Conservation (phyloP, 1,140 invertebrate genomes). For the Conus betulinus region DNA sequence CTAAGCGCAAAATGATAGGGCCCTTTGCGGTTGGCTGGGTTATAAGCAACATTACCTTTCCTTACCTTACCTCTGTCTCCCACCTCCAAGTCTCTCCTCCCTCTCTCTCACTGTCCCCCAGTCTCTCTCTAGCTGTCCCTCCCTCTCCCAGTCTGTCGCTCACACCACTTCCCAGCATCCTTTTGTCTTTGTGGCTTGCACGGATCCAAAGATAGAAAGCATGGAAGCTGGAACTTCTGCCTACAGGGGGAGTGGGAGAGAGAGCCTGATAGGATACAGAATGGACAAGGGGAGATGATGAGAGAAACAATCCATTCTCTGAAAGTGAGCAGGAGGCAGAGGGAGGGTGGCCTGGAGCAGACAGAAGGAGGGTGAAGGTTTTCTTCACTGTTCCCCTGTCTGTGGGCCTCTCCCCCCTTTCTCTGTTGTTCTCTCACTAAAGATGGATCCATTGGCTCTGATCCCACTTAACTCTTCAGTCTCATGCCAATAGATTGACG, state of each 20-base stretch:
- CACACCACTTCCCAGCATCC: too few species aligned
- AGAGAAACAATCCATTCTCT: slow-evolving; percentile 5
- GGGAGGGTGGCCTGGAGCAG: background rate
- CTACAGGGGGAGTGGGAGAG: background rate
- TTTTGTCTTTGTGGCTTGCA: too few species aligned
- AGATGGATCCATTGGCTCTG: slow-evolving; percentile 8
- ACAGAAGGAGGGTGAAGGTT: background rate
- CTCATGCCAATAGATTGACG: too few species aligned
- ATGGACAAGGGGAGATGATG: background rate
- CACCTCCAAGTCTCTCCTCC: too few species aligned
- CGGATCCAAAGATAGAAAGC: too few species aligned
- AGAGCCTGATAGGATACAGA: background rate
- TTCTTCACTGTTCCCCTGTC: background rate
- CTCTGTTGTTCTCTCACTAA: background rate
- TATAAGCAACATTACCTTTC: too few species aligned
- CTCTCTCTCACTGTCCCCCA: too few species aligned
- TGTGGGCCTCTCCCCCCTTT: background rate
- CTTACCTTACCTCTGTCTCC: too few species aligned
- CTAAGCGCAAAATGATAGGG: too few species aligned
- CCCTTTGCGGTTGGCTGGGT: too few species aligned
- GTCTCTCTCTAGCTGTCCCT: too few species aligned
- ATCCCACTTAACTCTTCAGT: background rate
- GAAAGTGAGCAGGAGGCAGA: background rate
- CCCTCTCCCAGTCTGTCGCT: too few species aligned
- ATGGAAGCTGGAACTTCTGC: background rate